Evolutionary conservation across 92 coral and sea anemone species (phyloP), one percentile per base, ranked within the genome.

Genomic region (Porites evermanni): DNA sequence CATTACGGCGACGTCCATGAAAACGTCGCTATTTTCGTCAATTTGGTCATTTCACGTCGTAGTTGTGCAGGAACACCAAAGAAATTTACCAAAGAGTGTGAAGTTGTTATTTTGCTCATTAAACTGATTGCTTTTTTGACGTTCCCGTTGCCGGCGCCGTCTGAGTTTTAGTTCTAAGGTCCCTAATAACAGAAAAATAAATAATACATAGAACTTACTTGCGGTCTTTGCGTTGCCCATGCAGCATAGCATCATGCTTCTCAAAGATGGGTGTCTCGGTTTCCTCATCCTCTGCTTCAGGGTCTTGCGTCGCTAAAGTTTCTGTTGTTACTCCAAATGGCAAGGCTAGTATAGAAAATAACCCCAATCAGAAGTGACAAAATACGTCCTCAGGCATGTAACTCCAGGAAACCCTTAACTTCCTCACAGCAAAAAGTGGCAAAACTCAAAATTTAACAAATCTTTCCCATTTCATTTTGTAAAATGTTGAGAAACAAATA

Each of bases 291-390:
- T 97, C 99, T 1, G 83, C 88, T 23, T 97, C 99, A 8, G 99
- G 99, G 68, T 97, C 98, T 16, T 88, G 88, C 26, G 99, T 97
- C 7, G 99, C 96, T 75, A 97, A 72, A 2, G 93, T 88, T 56
- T 97, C 95, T 7, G 91, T 60, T 8, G 93, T 92, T 74, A 93
- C 93, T 67, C 97, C 98, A 88, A 97, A 97, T n/a, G 99, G 99
- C 74, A 97, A 67, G 20, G 99, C 99, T 97, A 51, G 47, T 38
- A 56, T 8, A 84, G 53, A 18, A 64, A 44, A 71, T 8, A 52
- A 52, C 12, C 6, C 58, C 18, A 20, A 54, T 3, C 9, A 18
- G 19, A 19, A 2, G 18, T 7, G 2, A 78, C 23, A 79, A 79
- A 2, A 64, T 2, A 63, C 17, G 11, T 47, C 47, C 3, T 8